Percentiles rank a stretch among this genome's conserved stretches.
Conservation (phyloP, 2,113 vertebrate genomes). For the Perca flavescens region DNA sequence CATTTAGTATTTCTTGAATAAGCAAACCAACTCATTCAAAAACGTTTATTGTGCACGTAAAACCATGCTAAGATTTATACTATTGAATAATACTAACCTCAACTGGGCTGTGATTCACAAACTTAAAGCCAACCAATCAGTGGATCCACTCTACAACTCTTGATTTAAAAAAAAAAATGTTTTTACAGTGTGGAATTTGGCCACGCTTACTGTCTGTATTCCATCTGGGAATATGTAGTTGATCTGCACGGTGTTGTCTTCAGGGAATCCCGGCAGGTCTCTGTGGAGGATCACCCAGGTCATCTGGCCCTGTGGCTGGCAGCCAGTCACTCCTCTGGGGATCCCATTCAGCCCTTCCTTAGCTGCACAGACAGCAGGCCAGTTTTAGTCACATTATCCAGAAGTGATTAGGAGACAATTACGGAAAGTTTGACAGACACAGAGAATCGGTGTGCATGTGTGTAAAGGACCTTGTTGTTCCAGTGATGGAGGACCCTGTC, state of each 20-base stretch:
- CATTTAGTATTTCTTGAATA: neutral
- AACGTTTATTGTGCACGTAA: neutral
- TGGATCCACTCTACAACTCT: neutral
- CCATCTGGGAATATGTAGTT: slow-evolving; percentile 72
- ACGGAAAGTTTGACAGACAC: neutral
- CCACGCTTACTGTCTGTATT: slow-evolving; percentile 72
- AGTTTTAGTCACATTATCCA: neutral
- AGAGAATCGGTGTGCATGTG: neutral
- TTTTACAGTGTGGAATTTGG: neutral
- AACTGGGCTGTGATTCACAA: neutral
- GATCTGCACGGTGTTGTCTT: slow-evolving; percentile 72
- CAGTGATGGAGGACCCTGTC: slow-evolving; percentile 69
- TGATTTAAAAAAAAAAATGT: neutral
- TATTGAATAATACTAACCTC: neutral
- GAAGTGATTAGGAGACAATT: neutral
- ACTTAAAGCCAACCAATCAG: neutral
- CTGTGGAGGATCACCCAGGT: slow-evolving; percentile 57
- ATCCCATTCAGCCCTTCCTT: neutral
- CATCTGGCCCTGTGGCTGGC: slow-evolving; percentile 76
- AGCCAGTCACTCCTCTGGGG: neutral
- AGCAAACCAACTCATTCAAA: neutral
- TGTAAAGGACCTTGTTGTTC: slow-evolving; percentile 63
- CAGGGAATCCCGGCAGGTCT: slow-evolving; percentile 64
- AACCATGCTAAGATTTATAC: neutral
- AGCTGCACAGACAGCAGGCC: slow-evolving; percentile 40